A percentile compares a stretch with the other conserved stretches of the same genome.
Evolutionary conservation across 2,113 vertebrate species (phyloP).

Genomic region (Ceratotherium simum): DNA sequence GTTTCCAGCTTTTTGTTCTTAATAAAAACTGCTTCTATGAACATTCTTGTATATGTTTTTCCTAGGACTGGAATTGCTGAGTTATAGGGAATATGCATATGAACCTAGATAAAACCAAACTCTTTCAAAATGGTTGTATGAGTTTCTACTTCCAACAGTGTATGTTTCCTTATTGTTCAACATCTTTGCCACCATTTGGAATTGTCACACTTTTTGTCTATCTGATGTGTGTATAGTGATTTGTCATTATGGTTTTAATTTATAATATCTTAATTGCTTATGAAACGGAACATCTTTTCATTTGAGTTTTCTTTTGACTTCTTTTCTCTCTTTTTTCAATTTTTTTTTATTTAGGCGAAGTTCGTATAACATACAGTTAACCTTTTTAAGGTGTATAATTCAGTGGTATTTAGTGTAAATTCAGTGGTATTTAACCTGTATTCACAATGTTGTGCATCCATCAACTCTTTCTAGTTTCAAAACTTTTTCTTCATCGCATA

Average conservation of each 20-base stretch:
- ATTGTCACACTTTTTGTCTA: background rate
- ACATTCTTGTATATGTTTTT: background rate
- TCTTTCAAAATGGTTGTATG: background rate
- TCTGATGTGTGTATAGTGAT: background rate
- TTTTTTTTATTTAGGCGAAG: no score
- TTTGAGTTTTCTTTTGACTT: background rate
- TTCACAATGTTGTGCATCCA: background rate
- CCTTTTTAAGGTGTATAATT: no score
- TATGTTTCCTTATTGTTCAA: background rate
- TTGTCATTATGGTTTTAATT: no score
- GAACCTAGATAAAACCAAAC: background rate
- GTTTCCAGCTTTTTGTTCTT: background rate
- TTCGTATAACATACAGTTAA: no score
- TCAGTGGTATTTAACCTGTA: background rate
- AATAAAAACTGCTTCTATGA: background rate
- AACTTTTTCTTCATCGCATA: background rate
- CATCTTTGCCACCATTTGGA: background rate
- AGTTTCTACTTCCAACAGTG: background rate
- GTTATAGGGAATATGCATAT: background rate
- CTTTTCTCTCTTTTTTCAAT: background rate
- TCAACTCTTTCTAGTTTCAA: background rate
- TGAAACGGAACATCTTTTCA: background rate
- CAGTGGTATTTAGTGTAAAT: background rate
- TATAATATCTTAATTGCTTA: background rate
- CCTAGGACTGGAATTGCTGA: background rate